Conservation (phyloP, 2,888 invertebrate species). For the Diachrysia chrysitis region DNA sequence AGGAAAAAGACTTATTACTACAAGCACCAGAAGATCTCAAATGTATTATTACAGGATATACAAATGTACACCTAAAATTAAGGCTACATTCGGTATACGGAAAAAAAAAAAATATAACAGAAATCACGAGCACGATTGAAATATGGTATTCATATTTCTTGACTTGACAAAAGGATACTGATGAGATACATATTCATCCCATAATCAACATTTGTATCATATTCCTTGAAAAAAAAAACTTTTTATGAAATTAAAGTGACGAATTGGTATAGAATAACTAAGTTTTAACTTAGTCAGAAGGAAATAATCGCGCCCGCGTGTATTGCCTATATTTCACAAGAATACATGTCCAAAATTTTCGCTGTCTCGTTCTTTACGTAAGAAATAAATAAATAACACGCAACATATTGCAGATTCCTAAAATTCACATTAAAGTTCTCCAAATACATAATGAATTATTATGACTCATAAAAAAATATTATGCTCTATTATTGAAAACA, state of each 20-base stretch:
- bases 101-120: slow-evolving; percentile 55
- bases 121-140: slow-evolving; percentile 43
- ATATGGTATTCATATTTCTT: not conserved
- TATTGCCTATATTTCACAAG: slow-evolving; percentile 38
- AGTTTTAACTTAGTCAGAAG: not conserved
- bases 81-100: slow-evolving; percentile 59
- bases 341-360: slow-evolving; percentile 43
- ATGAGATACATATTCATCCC: no score
- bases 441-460: slow-evolving; percentile 73
- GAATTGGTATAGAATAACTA: not conserved
- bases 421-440: slow-evolving; percentile 74
- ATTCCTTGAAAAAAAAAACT: not conserved
- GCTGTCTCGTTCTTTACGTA: slow-evolving; percentile 35
- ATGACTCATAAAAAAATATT: slow-evolving; percentile 83
- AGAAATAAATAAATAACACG: slow-evolving; percentile 57
- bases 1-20: slow-evolving; percentile 80
- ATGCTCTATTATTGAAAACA: slow-evolving; percentile 83
- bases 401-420: slow-evolving; percentile 88
- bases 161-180: not conserved
- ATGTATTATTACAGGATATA: slow-evolving; percentile 70
- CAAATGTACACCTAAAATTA: slow-evolving; percentile 63
- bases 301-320: slow-evolving; percentile 40
- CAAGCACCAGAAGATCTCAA: slow-evolving; percentile 85
- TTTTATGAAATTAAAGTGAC: not conserved
- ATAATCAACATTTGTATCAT: not conserved